phyloP scores from a whole-genome alignment of 2,113 vertebrate genomes.

The Noctilio leporinus region DNA sequence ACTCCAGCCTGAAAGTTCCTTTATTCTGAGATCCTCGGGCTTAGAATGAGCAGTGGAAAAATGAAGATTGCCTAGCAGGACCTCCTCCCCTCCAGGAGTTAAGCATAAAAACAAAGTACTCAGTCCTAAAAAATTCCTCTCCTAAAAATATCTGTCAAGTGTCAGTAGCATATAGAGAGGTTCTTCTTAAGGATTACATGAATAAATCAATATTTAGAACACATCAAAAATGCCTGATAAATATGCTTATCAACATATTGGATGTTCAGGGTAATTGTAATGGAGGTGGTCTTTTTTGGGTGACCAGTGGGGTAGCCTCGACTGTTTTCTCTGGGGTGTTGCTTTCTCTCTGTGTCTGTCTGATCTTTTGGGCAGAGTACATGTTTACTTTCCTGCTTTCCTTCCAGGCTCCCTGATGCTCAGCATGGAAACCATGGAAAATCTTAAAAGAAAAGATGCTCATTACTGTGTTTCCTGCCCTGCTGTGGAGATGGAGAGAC shows the following conservation, averaged over 20 bases:
- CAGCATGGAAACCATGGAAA: not conserved
- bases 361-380: not conserved
- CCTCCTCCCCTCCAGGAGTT: not conserved
- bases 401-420: not conserved
- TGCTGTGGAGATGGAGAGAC: not conserved
- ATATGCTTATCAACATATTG: not conserved
- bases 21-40: not conserved
- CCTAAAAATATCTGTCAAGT: not conserved
- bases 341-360: not conserved
- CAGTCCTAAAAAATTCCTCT: too few species aligned
- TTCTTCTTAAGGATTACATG: not conserved
- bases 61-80: not conserved
- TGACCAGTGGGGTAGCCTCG: not conserved
- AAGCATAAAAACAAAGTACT: not conserved
- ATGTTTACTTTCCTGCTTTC: not conserved
- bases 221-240: not conserved
- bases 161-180: not conserved
- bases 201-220: not conserved
- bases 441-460: not conserved
- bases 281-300: not conserved
- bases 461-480: not conserved
- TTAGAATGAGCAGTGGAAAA: not conserved
- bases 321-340: not conserved
- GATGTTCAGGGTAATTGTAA: not conserved
- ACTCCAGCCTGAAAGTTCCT: not conserved